phyloP scores from a whole-genome alignment of 1,140 invertebrate species.

The Acarapis woodi region DNA sequence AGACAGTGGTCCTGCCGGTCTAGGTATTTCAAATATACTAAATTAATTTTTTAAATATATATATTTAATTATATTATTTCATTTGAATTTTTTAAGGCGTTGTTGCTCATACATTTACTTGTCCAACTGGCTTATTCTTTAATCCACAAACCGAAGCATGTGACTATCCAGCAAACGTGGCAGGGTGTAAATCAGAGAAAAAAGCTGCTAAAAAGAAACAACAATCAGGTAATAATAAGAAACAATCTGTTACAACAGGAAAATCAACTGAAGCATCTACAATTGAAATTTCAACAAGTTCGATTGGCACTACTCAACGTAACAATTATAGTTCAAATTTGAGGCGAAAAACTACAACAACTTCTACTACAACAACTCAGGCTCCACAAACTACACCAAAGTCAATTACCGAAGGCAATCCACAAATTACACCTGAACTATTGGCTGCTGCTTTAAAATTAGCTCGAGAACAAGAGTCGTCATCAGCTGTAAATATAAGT shows the following conservation, averaged over 20 bases:
- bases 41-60: no score
- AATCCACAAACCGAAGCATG: slow-evolving; percentile 70
- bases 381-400: neutral
- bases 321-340: slow-evolving; percentile 5
- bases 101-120: slow-evolving; percentile 72
- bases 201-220: slow-evolving; percentile 25
- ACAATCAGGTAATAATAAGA: neutral
- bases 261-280: neutral
- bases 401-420: neutral
- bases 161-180: slow-evolving; percentile 66
- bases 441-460: slow-evolving; percentile 3
- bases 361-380: slow-evolving; percentile 9
- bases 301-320: neutral
- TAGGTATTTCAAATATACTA: no score
- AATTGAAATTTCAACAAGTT: neutral
- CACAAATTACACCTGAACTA: neutral
- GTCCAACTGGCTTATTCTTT: slow-evolving; percentile 61
- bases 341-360: slow-evolving; percentile 3
- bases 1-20: slow-evolving; percentile 52
- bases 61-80: no score
- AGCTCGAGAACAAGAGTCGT: neutral
- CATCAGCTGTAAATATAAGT: neutral
- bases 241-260: neutral
- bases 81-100: no score
- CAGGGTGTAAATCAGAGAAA: no score